A percentile compares a stretch with the other conserved stretches of the same genome.
These are phyloP conservation scores for Oreocharis arfaki DNA, from an alignment of 2,113 vertebrate genomes.

Conservation along the genomic window DNA sequence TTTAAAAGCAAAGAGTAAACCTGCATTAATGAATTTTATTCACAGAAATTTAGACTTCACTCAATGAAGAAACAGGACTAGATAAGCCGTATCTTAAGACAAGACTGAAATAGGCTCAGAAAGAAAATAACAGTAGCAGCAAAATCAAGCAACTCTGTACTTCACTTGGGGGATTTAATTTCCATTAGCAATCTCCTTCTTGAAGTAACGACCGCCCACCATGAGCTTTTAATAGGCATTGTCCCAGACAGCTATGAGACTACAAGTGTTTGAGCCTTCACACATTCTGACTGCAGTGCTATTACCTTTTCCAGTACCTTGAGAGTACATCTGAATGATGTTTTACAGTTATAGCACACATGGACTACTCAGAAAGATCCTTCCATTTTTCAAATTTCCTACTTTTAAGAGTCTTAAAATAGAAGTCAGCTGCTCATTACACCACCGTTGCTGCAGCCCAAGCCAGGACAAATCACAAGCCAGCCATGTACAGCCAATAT, in stretches of 20 bases:
- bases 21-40: background rate
- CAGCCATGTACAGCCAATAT: background rate
- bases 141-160: background rate
- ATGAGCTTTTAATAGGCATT: background rate
- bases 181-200: background rate
- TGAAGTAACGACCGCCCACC: background rate
- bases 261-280: too few species aligned
- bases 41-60: background rate
- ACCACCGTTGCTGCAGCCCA: background rate
- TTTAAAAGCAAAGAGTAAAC: background rate
- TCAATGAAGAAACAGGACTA: background rate
- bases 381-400: background rate
- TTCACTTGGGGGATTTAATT: background rate
- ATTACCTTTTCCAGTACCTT: background rate
- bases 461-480: background rate
- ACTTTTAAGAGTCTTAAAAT: background rate
- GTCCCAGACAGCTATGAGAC: background rate
- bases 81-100: background rate
- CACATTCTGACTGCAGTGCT: background rate
- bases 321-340: accelerated
- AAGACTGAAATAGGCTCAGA: background rate
- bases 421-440: background rate
- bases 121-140: background rate
- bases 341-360: background rate
- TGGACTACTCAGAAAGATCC: background rate